Evolutionary conservation across 2,113 vertebrate genomes (phyloP).

Genomic region (Bujurquina vittata): DNA sequence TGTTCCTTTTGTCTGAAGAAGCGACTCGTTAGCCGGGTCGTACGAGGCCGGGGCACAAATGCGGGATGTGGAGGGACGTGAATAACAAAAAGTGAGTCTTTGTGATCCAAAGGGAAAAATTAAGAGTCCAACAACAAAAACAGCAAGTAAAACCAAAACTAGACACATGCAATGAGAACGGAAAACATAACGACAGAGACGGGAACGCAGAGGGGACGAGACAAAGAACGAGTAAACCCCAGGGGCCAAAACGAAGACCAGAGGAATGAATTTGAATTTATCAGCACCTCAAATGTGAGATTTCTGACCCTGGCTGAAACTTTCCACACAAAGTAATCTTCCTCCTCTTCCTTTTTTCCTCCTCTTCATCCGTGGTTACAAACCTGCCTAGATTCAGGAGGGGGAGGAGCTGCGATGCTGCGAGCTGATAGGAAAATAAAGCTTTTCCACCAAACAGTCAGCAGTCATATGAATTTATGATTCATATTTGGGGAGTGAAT

Average conservation of each 20-base stretch:
- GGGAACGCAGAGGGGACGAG: background rate
- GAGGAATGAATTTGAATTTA: no score
- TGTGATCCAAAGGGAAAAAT: background rate
- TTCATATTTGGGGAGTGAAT: background rate
- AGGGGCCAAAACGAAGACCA: no score
- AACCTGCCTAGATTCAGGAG: background rate
- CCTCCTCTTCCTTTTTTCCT: no score
- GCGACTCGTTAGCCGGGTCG: background rate
- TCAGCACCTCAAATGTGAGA: no score
- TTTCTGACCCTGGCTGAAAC: no score
- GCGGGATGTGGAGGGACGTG: no score
- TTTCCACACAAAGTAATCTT: no score
- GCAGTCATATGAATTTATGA: background rate
- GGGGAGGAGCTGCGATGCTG: no score
- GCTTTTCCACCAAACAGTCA: background rate
- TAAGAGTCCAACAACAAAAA: background rate
- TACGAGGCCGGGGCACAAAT: background rate
- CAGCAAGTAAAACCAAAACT: background rate
- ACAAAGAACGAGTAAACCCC: background rate
- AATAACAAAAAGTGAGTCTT: background rate
- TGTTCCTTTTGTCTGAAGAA: background rate
- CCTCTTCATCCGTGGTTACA: no score
- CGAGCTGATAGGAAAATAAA: background rate
- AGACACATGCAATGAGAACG: background rate
- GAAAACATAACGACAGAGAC: background rate